A percentile compares a stretch with the other conserved stretches of the same genome.
These are phyloP conservation scores for Xanthia togata DNA, from an alignment of 2,888 invertebrate genomes.

Conservation along the genomic window DNA sequence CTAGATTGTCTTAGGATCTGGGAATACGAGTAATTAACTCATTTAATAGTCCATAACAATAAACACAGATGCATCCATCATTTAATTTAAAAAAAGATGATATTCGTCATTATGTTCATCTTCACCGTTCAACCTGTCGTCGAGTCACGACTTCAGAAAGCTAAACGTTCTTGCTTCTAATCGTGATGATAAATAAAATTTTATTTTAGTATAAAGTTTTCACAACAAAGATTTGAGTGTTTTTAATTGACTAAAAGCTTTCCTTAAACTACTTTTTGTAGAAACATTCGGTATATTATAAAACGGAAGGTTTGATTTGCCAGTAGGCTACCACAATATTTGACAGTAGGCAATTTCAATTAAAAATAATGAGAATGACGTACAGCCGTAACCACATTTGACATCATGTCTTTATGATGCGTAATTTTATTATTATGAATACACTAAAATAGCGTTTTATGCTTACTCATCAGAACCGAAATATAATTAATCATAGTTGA, in stretches of 20 bases:
- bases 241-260: conserved; percentile 13
- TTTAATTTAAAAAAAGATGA: conserved; percentile 30
- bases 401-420: background rate
- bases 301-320: conserved; percentile 8
- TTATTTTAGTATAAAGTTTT: conserved; percentile 48
- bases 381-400: conserved; percentile 28
- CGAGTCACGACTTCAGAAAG: conserved; percentile 61
- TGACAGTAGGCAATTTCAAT: background rate
- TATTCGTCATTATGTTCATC: conserved; percentile 41
- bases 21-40: conserved; percentile 53
- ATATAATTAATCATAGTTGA: conserved; percentile 14
- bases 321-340: background rate
- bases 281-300: background rate
- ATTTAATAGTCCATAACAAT: conserved; percentile 51
- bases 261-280: background rate
- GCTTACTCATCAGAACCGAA: conserved; percentile 16
- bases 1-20: conserved; percentile 44
- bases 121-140: conserved; percentile 48
- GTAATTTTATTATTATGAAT: conserved; percentile 3
- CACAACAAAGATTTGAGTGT: conserved; percentile 30
- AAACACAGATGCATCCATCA: conserved; percentile 58
- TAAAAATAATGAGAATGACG: conserved; percentile 8
- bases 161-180: conserved; percentile 40
- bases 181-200: conserved; percentile 51
- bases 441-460: background rate